Evolutionary conservation across 2,113 vertebrate species (phyloP), one percentile per base, ranked within the genome.

Genomic region (Aix galericulata): DNA sequence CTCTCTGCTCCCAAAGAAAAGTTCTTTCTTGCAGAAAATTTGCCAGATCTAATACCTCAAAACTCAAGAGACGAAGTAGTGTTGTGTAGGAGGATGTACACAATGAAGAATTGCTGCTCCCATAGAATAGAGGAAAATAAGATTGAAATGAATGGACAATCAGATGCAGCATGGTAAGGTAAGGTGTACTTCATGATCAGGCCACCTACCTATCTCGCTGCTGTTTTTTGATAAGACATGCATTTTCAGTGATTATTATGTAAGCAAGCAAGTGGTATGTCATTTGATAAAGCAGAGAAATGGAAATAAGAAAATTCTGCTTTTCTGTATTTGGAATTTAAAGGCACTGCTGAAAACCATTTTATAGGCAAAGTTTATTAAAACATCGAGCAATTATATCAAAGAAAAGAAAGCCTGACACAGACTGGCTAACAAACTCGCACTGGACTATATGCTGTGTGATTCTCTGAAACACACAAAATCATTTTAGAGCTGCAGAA

Each of bases 391-490:
- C 52, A 42, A 22, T 13, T 21, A 42, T 22, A n/a, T 7, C 27
- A 2, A 29, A 27, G 46, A 13, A 26, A 26, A 68, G 50, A 9
- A 52, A 78, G 44, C n/a, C 72, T 22, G 50, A 36, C 13, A 29
- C n/a, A 55, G 73, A 13, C 44, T 32, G 16, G 31, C 38, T 58
- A 21, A 63, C 18, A 48, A 38, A 18, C 32, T 26, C 42, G 13
- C 21, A 13, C 0, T 36, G 13, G 36, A 31, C 76, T 29, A 0
- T 5, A 34, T 4, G 15, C n/a, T 32, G 25, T 15, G 46, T 32
- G 46, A n/a, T 8, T n/a, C 42, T 38, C 58, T 55, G 11, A 44
- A 42, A 31, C 2, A 2, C 1, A n/a, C 0, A 9, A 2, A 36
- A 22, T 26, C 5, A 27, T 34, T 31, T 69, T 9, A 46, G 13